Evolutionary conservation across 1,140 invertebrate species (phyloP), one percentile per base, ranked within the genome.

Genomic region (Dendrolimus kikuchii): DNA sequence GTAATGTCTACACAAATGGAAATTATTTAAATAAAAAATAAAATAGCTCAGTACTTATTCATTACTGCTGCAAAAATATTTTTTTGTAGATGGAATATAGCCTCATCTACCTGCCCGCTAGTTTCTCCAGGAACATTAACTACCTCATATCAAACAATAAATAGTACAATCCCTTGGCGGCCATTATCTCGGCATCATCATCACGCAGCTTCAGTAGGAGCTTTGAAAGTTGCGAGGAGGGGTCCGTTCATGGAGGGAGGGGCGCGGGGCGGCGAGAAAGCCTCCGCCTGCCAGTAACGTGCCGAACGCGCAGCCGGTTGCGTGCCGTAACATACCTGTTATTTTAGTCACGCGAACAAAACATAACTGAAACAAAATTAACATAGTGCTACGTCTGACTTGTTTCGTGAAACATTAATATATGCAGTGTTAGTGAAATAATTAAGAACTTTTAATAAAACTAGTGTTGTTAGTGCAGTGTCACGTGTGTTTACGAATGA

Each of bases 401-500:
- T 38, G 46, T n/a, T 48, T 48, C 7, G 9, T 5, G 7, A 41
- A 45, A 23, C 9, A 9, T 44, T 46, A 42, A 40, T 52, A 42
- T 51, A 51, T 45, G 40, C 43, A 53, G 41, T 55, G 42, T 43
- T n/a, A 63, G 53, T 58, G 64, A 61, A 44, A 59, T 59, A 62
- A 46, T 55, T 39, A 52, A 49, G 50, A 57, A 40, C 38, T 44
- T 59, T 37, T 36, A 46, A 38, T 66, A 47, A 63, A 53, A 76
- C 69, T 68, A 49, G 71, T 71, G 73, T 64, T 55, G 53, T 64
- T 76, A 75, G 78, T 79, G 79, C 53, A 63, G 69, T 81, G 77
- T 86, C 81, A 86, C 81, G 82, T 86, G 80, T 81, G 80, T 81
- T 79, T 82, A 82, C 78, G 68, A 77, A 81, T 81, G 70, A 81